Evolutionary conservation across 1,140 invertebrate species (phyloP).

Genomic region (Drosophila quadrilineata): DNA sequence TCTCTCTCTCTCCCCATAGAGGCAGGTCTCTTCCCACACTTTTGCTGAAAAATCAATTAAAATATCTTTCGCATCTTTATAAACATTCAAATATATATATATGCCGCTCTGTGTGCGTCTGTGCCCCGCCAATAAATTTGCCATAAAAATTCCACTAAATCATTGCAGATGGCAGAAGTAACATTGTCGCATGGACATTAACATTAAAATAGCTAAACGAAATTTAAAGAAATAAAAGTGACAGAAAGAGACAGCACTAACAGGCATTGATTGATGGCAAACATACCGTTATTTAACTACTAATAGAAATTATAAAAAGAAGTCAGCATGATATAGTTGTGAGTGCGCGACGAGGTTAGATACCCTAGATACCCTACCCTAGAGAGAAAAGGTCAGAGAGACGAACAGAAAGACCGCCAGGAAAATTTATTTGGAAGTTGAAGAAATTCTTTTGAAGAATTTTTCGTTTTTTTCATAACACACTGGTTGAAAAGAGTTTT

Average conservation of each 20-base stretch:
- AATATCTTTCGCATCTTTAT: conserved; percentile 70
- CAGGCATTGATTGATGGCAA: conserved; percentile 31
- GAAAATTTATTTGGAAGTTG: conserved; percentile 2
- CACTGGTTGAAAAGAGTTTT: no score
- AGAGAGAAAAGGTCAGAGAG: no score
- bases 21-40: conserved; percentile 62
- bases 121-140: conserved; percentile 68
- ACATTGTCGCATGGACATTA: conserved; percentile 59
- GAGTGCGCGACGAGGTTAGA: no score
- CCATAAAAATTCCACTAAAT: conserved; percentile 78
- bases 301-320: background rate
- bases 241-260: conserved; percentile 33
- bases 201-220: conserved; percentile 38
- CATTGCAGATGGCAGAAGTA: conserved; percentile 55
- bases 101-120: background rate
- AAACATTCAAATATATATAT: no score
- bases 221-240: background rate
- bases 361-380: no score
- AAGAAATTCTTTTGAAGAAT: no score
- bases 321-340: no score
- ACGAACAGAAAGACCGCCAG: no score
- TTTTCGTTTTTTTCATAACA: no score
- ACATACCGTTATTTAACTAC: conserved; percentile 28
- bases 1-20: no score
- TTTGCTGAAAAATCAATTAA: conserved; percentile 75